Conservation (phyloP, 2,113 vertebrate species). For the Speoplatyrhinus poulsoni region DNA sequence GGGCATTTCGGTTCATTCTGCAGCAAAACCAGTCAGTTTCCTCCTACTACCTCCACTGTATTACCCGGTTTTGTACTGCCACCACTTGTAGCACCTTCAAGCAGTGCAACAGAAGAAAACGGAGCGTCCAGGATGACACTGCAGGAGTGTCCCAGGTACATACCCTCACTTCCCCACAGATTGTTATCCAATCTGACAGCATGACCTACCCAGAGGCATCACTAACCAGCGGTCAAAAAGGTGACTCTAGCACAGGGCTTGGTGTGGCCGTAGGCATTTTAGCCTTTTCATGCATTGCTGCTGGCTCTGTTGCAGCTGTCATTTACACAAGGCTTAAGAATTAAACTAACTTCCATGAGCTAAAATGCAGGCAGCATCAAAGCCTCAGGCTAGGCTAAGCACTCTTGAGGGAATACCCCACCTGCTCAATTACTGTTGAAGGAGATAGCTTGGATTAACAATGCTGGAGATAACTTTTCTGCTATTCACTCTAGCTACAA, state of each 20-base stretch:
- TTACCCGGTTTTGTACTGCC: slow-evolving; percentile 73
- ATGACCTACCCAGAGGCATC: slow-evolving; percentile 37
- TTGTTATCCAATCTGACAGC: slow-evolving; percentile 60
- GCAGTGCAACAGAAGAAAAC: slow-evolving; percentile 63
- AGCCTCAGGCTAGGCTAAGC: slow-evolving; percentile 7
- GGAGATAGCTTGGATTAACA: slow-evolving; percentile 23
- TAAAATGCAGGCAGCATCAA: slow-evolving; percentile 5
- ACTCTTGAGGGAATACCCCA: neutral
- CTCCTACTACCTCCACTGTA: slow-evolving; percentile 77
- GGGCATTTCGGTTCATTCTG: slow-evolving; percentile 78
- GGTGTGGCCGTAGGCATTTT: slow-evolving; percentile 70
- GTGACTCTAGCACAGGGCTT: slow-evolving; percentile 49
- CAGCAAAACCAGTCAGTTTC: slow-evolving; percentile 70
- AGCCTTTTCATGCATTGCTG: slow-evolving; percentile 54
- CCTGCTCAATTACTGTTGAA: slow-evolving; percentile 33
- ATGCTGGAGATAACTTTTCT: slow-evolving; percentile 16
- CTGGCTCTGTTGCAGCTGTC: slow-evolving; percentile 51
- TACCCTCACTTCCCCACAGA: slow-evolving; percentile 66
- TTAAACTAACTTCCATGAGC: slow-evolving; percentile 16
- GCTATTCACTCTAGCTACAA: slow-evolving; percentile 22
- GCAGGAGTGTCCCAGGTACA: slow-evolving; percentile 34
- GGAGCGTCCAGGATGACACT: slow-evolving; percentile 4
- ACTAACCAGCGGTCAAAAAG: neutral
- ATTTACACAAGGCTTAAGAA: slow-evolving; percentile 64
- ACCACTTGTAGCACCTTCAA: slow-evolving; percentile 67